Evolutionary conservation across 2,888 invertebrate genomes (phyloP), one percentile per base, ranked within the genome.

Genomic region (Patella pellucida): DNA sequence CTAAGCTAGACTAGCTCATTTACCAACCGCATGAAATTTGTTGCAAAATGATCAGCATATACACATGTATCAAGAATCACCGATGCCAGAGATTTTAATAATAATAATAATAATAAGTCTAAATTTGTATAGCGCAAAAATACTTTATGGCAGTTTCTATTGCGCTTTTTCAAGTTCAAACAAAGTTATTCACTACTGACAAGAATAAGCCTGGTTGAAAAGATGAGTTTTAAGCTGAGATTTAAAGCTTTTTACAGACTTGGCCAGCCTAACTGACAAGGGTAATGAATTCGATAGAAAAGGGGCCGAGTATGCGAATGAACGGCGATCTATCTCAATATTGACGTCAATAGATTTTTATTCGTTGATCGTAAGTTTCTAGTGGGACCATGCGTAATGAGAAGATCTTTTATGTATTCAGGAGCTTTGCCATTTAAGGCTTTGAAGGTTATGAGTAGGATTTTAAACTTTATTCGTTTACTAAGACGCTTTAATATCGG

Each of bases 71-170:
- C n/a, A n/a, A n/a, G n/a, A 71, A 23, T 23, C 54, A 16, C 16
- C 27, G 4, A 3, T 56, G 9, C 12, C 15, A 23, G 16, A 14
- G 41, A 16, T 14, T 23, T 50, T 27, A 27, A 51, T 15, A 52
- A 41, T 51, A 52, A 52, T 27, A 71, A 73, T 19, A 52, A 50
- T 73, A 16, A 68, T 31, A 62, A 11, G 51, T 41, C 31, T 41
- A 4, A 41, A 41, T 41, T 41, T 41, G 31, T 41, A 41, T 41
- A 27, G 27, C 3, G 27, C 27, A 27, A 27, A 27, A 27, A 27
- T 27, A 27, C 27, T 27, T 27, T 27, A 41, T 41, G 31, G 5
- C 31, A 41, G 5, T 41, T 41, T 41, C 31, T 41, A 41, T 41
- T 41, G 31, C 31, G 7, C 31, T 41, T 41, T 41, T 41, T 41